Base-by-base conservation (phyloP, 1,140 invertebrate species). In the Drosophila busckii region DNA sequence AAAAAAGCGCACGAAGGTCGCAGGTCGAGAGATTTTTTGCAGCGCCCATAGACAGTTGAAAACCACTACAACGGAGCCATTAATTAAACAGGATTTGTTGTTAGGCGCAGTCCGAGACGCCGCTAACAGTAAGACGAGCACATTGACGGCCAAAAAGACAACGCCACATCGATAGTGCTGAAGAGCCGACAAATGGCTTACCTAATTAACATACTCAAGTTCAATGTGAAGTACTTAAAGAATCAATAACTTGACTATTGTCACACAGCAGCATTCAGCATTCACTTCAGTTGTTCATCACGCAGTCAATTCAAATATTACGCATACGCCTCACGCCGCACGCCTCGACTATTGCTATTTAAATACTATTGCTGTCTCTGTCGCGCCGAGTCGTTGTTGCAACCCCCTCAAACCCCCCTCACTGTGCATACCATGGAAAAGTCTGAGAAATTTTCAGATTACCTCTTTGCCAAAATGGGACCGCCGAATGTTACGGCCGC, bases 401-500 rank as follows among this genome's bases (percentile, higher is more conserved):
- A 15, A 3, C 25, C 2, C 34, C 16, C 17, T 13, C 12, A 3
- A 6, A 9, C 8, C n/a, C n/a, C 25, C n/a, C 46, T 6, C 22
- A 15, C 46, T 23, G 34, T 59, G 29, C 32, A 56, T 52, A 78
- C 60, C 62, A 87, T 88, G 87, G 87, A 88, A 76, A 90, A 89
- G 87, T 84, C 89, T 86, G 89, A 88, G 87, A 89, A 89, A 76
- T 92, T 92, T 90, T 92, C 92, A 91, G 92, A 93, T 86, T 93
- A 93, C 88, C 89, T 93, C 84, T 93, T 93, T 87, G 91, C 92
- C 85, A 93, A 93, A 90, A 93, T 93, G 91, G 90, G 90, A 70
- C 89, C 89, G 76, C 88, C 89, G 70, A 89, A 89, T 50, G 64
- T 63, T 58, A 68, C 70, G 58, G 76, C 76, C 19, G 83, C 66